Base-by-base conservation (phyloP, 2,797 vertebrate species). In the Arnoldichthys spilopterus region DNA sequence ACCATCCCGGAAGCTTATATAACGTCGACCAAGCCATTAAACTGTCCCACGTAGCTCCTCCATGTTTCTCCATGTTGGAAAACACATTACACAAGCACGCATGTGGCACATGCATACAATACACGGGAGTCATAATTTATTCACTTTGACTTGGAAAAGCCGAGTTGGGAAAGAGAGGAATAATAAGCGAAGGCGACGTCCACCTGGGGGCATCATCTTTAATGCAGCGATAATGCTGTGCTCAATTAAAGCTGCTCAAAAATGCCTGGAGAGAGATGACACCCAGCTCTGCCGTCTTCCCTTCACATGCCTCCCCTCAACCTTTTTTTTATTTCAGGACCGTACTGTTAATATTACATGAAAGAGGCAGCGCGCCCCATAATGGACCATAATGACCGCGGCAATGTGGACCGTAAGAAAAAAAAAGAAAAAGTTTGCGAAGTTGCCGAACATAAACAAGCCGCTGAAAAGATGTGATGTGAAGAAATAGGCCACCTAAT, bases 81-180 rank as follows among this genome's bases (percentile, higher is more conserved):
- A 71, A 54, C 24, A 13, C 22, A 40, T 47, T 72, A 77, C 85
- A 87, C 86, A 90, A 85, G 80, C 85, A 86, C 82, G 83, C 86
- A 90, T 89, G 87, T 58, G 75, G 80, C 83, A 86, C 85, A 89
- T 80, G 84, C 90, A 89, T 82, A 85, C 74, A 91, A 89, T 90
- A 92, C 87, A 77, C 86, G 89, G 82, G 76, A 72, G 68, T 84
- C 69, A 72, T 93, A 85, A 89, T 91, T 90, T 89, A 93, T 92
- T 93, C 89, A 91, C 78, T 87, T 84, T 87, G 87, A 80, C 51
- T 85, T 56, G 43, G 53, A 62, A 69, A 76, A 77, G 77, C 15
- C 74, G 77, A 72, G 45, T 68, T 74, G 49, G 67, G 45, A 85
- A 75, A 80, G 78, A 63, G 72, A 75, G 74, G 75, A 79, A 77